Evolutionary conservation across 2,113 vertebrate genomes (phyloP).

Genomic region (Halcyon malimbica): DNA sequence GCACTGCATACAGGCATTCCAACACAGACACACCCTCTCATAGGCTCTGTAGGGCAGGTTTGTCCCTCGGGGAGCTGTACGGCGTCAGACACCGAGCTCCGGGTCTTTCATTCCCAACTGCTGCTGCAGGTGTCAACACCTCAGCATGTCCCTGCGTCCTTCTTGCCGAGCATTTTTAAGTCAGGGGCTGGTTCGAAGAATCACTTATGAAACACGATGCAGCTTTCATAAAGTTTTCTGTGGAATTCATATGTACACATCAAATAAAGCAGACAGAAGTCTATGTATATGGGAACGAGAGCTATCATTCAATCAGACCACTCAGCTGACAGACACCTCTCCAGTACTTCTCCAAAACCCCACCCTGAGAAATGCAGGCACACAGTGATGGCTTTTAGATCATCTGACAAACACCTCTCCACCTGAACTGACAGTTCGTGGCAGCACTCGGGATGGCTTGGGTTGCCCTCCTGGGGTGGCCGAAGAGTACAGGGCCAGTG

Average conservation of each 20-base stretch:
- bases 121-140: neutral
- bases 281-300: neutral
- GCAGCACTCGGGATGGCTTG: neutral
- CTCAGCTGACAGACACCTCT: neutral
- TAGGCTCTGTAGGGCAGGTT: neutral
- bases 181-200: neutral
- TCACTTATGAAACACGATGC: neutral
- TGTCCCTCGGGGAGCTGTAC: neutral
- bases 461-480: neutral
- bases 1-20: neutral
- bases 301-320: neutral
- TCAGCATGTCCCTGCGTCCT: too few relatives aligned
- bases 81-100: rapidly evolving
- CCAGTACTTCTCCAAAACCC: neutral
- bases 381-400: neutral
- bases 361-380: rapidly evolving
- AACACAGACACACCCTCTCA: too few relatives aligned
- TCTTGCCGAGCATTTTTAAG: neutral
- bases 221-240: neutral
- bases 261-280: neutral
- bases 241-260: neutral
- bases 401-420: neutral
- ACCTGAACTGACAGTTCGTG: neutral
- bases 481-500: neutral
- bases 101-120: neutral